Evolutionary conservation across 2,888 invertebrate genomes (phyloP).

Genomic region (Thalpophila matura): DNA sequence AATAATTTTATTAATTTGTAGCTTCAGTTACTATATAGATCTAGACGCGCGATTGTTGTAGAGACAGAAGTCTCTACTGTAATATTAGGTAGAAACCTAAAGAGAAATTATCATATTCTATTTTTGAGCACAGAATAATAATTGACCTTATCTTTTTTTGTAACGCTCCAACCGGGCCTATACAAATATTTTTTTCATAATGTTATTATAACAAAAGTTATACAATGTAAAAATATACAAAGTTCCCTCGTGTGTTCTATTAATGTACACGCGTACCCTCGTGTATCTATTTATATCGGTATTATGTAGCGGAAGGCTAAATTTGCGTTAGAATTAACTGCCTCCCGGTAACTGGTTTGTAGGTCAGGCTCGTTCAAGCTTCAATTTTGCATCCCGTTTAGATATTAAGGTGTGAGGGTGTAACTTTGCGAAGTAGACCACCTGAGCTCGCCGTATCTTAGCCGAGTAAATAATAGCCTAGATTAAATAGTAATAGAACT

Average conservation of each 20-base stretch:
- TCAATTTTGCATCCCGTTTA: slow-evolving; percentile 59
- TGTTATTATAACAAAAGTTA: slow-evolving; percentile 15
- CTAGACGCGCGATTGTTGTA: background rate
- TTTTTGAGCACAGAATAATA: background rate
- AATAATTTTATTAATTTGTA: too few species aligned
- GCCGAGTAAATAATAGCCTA: slow-evolving; percentile 53
- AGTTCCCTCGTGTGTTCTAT: slow-evolving; percentile 12
- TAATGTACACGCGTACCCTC: background rate
- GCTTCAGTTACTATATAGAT: too few species aligned
- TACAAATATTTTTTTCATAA: slow-evolving; percentile 8
- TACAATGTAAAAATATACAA: slow-evolving; percentile 11
- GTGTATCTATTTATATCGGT: slow-evolving; percentile 24
- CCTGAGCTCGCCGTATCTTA: slow-evolving; percentile 44
- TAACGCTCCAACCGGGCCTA: background rate
- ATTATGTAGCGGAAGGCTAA: slow-evolving; percentile 44
- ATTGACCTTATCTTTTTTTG: background rate
- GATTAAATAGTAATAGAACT: slow-evolving; percentile 59
- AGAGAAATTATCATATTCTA: background rate
- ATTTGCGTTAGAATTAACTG: slow-evolving; percentile 62
- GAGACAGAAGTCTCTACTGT: too few species aligned
- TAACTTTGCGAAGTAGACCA: slow-evolving; percentile 53
- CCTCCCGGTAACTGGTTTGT: slow-evolving; percentile 48
- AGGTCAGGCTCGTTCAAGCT: slow-evolving; percentile 49
- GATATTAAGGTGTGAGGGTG: slow-evolving; percentile 49
- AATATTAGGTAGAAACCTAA: too few species aligned